These are phyloP conservation scores for Platypus cylindrus DNA, from an alignment of 2,888 invertebrate species.

Conservation along the genomic window DNA sequence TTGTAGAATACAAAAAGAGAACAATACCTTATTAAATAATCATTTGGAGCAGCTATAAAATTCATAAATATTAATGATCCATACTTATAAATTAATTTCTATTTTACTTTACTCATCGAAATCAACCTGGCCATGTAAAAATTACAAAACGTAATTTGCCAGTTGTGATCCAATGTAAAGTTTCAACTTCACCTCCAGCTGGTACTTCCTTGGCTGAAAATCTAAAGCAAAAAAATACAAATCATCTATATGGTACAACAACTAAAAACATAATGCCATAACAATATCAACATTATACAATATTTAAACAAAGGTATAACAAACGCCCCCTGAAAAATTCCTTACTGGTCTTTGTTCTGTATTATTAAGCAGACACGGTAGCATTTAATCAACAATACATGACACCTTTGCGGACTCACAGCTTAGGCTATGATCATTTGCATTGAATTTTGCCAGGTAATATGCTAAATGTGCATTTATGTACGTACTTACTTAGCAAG, in stretches of 20 bases:
- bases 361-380: conserved; percentile 12
- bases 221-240: too few species aligned
- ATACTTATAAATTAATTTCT: too few species aligned
- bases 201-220: too few species aligned
- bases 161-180: too few species aligned
- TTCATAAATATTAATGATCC: conserved; percentile 10
- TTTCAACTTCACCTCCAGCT: too few species aligned
- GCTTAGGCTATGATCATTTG: conserved; percentile 9
- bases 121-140: too few species aligned
- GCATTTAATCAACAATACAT: conserved; percentile 13
- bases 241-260: too few species aligned
- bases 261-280: too few species aligned
- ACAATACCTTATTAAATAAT: conserved; percentile 13
- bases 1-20: conserved; percentile 2
- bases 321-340: conserved; percentile 15
- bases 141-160: too few species aligned
- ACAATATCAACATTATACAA: conserved; percentile 1
- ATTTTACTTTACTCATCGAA: too few species aligned
- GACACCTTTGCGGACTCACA: conserved; percentile 14
- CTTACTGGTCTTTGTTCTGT: conserved; percentile 3
- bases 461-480: too few species aligned
- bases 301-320: conserved; percentile 10
- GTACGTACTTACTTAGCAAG: too few species aligned
- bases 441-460: conserved; percentile 9
- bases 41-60: conserved; percentile 12